Conservation (phyloP, 2,888 invertebrate genomes). For the Xanthorhoe designata region DNA sequence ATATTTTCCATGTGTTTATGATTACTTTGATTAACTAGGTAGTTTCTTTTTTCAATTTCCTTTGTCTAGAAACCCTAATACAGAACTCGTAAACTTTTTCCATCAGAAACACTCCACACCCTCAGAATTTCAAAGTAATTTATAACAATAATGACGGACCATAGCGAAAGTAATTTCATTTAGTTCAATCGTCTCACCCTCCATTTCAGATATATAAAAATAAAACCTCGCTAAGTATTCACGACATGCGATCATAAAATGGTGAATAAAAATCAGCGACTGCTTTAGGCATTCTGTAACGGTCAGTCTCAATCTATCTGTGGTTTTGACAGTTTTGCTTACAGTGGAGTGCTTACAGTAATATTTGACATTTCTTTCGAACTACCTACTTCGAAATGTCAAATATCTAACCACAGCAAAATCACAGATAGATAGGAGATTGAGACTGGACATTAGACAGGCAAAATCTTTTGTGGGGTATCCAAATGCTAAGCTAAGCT, state of each 20-base stretch:
- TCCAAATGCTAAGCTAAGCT: too few relatives aligned
- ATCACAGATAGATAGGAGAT: too few relatives aligned
- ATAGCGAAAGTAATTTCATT: slow-evolving; percentile 43
- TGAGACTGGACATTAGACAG: too few relatives aligned
- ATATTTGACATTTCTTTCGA: too few relatives aligned
- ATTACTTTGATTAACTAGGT: background rate
- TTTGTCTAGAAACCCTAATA: background rate
- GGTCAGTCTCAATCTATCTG: too few relatives aligned
- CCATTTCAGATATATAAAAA: slow-evolving; percentile 35
- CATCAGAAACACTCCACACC: background rate
- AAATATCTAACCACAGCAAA: too few relatives aligned
- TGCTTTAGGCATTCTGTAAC: too few relatives aligned
- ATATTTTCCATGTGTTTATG: too few relatives aligned
- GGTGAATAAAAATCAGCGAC: background rate
- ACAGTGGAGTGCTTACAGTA: too few relatives aligned
- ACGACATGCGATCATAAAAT: slow-evolving; percentile 35
- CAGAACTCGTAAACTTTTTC: background rate
- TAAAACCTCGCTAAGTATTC: slow-evolving; percentile 39
- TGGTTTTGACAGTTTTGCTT: too few relatives aligned
- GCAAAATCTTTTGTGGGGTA: too few relatives aligned
- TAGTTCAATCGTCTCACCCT: slow-evolving; percentile 34
- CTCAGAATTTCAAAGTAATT: slow-evolving; percentile 6
- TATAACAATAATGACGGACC: slow-evolving; percentile 22
- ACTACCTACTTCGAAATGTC: too few relatives aligned
- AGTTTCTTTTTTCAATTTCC: background rate